phyloP scores from a whole-genome alignment of 2,888 invertebrate species.

The Mimas tiliae region DNA sequence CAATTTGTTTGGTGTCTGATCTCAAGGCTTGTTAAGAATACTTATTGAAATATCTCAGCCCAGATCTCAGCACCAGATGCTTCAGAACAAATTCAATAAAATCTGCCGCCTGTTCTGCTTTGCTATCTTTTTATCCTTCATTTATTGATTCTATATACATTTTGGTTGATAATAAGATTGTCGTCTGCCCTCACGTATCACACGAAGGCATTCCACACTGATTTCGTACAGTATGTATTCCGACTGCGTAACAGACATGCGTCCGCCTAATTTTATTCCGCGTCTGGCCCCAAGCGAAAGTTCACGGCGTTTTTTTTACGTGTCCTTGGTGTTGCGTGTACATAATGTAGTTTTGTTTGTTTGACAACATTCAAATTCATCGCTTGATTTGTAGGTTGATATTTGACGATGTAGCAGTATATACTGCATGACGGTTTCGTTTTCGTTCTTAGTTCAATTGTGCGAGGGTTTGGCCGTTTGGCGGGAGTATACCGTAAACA shows the following conservation, averaged over 20 bases:
- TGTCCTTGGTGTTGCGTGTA: conserved; percentile 15
- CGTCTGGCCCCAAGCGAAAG: conserved; percentile 34
- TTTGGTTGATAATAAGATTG: background rate
- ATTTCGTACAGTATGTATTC: conserved; percentile 30
- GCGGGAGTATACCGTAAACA: too few relatives aligned
- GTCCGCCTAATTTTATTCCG: conserved; percentile 27
- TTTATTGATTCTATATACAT: background rate
- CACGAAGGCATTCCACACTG: background rate
- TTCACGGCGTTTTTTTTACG: conserved; percentile 27
- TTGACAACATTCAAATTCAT: background rate
- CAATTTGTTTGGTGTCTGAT: too few relatives aligned
- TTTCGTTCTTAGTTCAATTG: background rate
- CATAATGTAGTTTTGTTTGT: conserved; percentile 19
- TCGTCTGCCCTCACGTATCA: background rate
- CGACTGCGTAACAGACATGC: conserved; percentile 30
- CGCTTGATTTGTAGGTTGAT: background rate
- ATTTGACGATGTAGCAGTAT: background rate
- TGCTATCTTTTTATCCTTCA: too few relatives aligned
- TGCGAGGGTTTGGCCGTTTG: background rate
- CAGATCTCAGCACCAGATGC: too few relatives aligned
- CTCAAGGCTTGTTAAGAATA: too few relatives aligned
- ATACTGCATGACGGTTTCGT: background rate
- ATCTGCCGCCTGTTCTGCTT: too few relatives aligned
- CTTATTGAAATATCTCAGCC: too few relatives aligned
- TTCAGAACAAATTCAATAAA: too few relatives aligned